Evolutionary conservation across 2,888 invertebrate species (phyloP), one percentile per base, ranked within the genome.

Genomic region (Blera fallax): DNA sequence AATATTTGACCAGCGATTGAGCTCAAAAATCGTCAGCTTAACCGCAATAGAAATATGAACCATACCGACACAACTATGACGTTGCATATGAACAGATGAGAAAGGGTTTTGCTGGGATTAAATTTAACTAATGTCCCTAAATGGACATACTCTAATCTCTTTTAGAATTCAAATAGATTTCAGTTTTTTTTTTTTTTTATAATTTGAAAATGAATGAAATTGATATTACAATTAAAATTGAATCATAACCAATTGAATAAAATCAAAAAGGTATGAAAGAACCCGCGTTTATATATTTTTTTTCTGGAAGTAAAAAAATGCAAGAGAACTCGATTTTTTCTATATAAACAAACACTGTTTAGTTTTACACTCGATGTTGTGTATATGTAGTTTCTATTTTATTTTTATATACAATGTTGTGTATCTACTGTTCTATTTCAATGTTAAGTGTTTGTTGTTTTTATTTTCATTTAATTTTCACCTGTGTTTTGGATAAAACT

Each of bases 1-100:
- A 70, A 70, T 78, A 78, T 78, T 78, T 78, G 78, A 54, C 29
- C 67, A 74, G 54, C 27, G 67, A 67, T 81, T 74, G 60, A 81
- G 76, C 76, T 56, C 69, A 76, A 76, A 81, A 76, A 81, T 81
- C 76, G 76, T 76, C 81, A 81, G 62, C 69, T 76, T 64, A 76
- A 54, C 81, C 81, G 70, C 81, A 58, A 73, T 62, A 76, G 69
- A 76, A 69, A 81, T 32, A 76, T 69, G 54, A 2, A 72, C 56
- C 56, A 60, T 16, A 72, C 50, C 43, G 4, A 48, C 43, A 70
- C 67, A 74, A 37, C 37, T 40, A 29, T 32, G 32, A 18, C 10
- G 32, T 4, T 29, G 48, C n/a, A 54, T 43, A 43, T 69, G 10
- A 48, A 56, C 29, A 32, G 56, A 73, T 54, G 54, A 40, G 32